Conservation (phyloP, 2,113 vertebrate genomes). For the Leucoraja erinaceus region DNA sequence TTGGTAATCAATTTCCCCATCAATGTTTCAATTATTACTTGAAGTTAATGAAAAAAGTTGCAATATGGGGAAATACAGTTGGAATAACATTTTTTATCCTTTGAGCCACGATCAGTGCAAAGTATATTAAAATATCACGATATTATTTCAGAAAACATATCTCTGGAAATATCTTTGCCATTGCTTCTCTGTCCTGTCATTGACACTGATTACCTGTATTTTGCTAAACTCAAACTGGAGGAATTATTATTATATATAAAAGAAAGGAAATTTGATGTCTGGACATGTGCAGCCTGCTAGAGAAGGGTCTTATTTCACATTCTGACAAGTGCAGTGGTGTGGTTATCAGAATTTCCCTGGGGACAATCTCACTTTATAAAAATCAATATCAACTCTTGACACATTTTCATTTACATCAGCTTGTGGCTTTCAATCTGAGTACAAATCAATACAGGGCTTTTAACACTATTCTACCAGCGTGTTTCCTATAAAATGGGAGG, state of each 20-base stretch:
- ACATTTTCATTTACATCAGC: constrained; percentile 73
- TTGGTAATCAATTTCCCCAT: not conserved
- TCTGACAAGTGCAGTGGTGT: constrained; percentile 52
- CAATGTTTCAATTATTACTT: not conserved
- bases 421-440: constrained; percentile 61
- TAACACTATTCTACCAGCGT: constrained; percentile 60
- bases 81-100: not conserved
- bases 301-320: constrained; percentile 57
- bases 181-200: constrained; percentile 40
- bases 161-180: not conserved
- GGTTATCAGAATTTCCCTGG: constrained; percentile 60
- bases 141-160: not conserved
- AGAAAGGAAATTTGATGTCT: constrained; percentile 56
- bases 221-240: constrained; percentile 44
- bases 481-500: constrained; percentile 53
- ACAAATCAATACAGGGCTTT: constrained; percentile 71
- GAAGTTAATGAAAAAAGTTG: not conserved
- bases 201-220: constrained; percentile 42
- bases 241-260: constrained; percentile 41
- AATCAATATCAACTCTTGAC: constrained; percentile 74
- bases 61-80: not conserved
- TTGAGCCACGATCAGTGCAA: not conserved
- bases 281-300: constrained; percentile 59
- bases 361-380: constrained; percentile 54
- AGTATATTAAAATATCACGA: not conserved